Evolutionary conservation across 2,113 vertebrate genomes (phyloP), one percentile per base, ranked within the genome.

Genomic region (Noturus placidus): DNA sequence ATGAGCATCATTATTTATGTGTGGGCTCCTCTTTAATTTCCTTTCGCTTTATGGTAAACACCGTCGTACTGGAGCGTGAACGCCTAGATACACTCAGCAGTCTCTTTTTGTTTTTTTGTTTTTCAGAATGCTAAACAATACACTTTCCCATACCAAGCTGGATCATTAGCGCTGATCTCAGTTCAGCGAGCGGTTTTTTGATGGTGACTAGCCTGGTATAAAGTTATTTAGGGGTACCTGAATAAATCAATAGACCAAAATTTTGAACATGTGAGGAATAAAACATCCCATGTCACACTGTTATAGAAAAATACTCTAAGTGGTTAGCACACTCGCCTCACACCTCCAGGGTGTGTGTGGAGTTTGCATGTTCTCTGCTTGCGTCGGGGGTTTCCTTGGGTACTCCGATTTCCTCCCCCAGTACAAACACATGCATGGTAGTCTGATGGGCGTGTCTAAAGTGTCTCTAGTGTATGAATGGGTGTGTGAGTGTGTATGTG

Each of bases 1-100:
- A 91, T 63, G 69, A 50, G 42, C 65, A 22, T 91, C 81, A 87
- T 87, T 85, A 80, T 79, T 76, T 83, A 50, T 85, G 67, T 22
- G 33, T 59, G 27, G 84, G 61, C 52, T 87, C 59, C 30, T 80
- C 67, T 74, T 83, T 17, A 57, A 80, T 83, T 77, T 89, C 69
- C 86, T 89, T 50, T 61, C 42, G 61, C 61, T 82, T 38, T 30
- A 13, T n/a, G n/a, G 56, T 77, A 52, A 72, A 86, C 77, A 83
- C 10, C 46, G 72, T 22, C 27, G 17, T 74, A 77, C 61, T 77
- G 19, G 25, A 22, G 15, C 54, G 6, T 13, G 20, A 82, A 61
- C 10, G 14, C 30, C 19, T 4, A 33, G n/a, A 56, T 57, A 80
- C 30, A 22, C 78, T 79, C 77, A 33, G 77, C 30, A 56, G 33